Base-by-base conservation (phyloP, 2,797 vertebrate genomes). In the Megalops cyprinoides region DNA sequence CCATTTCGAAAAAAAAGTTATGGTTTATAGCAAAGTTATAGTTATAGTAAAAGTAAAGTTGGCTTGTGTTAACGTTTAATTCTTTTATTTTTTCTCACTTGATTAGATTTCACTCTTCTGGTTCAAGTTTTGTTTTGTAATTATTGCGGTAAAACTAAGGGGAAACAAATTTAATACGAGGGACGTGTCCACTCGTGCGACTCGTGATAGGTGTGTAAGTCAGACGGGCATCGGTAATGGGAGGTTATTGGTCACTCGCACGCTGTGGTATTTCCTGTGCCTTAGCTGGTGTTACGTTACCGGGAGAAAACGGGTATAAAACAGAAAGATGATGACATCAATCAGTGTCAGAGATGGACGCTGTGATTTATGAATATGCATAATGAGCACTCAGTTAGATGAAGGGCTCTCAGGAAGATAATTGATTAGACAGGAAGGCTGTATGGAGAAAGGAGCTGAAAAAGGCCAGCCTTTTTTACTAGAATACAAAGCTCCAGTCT, bases 391-490 rank as follows among this genome's bases (percentile, higher is more conserved):
- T 91, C 90, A 90, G 89, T 92, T 92, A 91, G 90, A 91, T 87
- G 90, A 87, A 84, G 89, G 90, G 88, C 90, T 94, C 91, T 93
- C 84, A 87, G 89, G 90, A 89, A 89, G 89, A 92, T 94, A 94
- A 96, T 95, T 95, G 94, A 96, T 96, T 95, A 92, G 93, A 93
- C 92, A 93, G 94, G 91, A 92, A 94, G 91, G 91, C 91, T 83
- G 81, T 87, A 87, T 89, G 87, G 88, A 80, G 88, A 84, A 91
- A 87, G 82, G 79, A 81, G 81, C 83, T 82, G 74, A 78, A 81
- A 82, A 84, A 79, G 81, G 85, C 88, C 82, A 82, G 74, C 62
- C 78, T 82, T 78, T n/a, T 77, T 79, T 80, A 75, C 76, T 76
- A 20, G 51, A 74, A 74, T 76, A 51, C 77, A 78, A 82, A 77